Conservation (phyloP, 2,113 vertebrate species). For the Channa maculata region DNA sequence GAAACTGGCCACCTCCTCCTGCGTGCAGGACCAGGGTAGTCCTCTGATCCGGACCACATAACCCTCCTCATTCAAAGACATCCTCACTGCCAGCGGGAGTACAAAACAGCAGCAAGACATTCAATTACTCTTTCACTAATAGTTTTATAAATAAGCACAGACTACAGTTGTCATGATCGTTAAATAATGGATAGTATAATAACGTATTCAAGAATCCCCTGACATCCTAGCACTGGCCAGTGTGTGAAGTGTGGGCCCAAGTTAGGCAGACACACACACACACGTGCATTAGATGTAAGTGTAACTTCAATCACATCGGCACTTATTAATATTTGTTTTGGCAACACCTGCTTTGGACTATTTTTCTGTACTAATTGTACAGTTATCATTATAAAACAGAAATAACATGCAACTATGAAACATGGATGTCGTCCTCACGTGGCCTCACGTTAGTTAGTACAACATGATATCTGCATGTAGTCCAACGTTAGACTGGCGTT, state of each 20-base stretch:
- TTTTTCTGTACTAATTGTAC: no score
- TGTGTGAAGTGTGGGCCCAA: background rate
- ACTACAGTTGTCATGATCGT: background rate
- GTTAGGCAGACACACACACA: background rate
- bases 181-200: background rate
- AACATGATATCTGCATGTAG: background rate
- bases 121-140: background rate
- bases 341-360: no score
- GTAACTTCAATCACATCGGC: no score
- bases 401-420: background rate
- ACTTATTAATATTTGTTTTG: no score
- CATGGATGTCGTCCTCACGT: background rate
- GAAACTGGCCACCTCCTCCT: slow-evolving; percentile 86
- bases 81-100: slow-evolving; percentile 64
- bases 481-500: background rate
- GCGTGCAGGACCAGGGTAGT: slow-evolving; percentile 88
- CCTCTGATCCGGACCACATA: slow-evolving; percentile 88
- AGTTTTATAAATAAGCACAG: no score
- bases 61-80: slow-evolving; percentile 85
- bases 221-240: background rate
- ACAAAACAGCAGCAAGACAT: slow-evolving; percentile 32
- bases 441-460: background rate
- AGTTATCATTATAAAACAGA: background rate
- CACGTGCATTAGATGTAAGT: background rate
- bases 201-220: background rate